Evolutionary conservation across 2,888 invertebrate species (phyloP).

Genomic region (Trachelus stipa): DNA sequence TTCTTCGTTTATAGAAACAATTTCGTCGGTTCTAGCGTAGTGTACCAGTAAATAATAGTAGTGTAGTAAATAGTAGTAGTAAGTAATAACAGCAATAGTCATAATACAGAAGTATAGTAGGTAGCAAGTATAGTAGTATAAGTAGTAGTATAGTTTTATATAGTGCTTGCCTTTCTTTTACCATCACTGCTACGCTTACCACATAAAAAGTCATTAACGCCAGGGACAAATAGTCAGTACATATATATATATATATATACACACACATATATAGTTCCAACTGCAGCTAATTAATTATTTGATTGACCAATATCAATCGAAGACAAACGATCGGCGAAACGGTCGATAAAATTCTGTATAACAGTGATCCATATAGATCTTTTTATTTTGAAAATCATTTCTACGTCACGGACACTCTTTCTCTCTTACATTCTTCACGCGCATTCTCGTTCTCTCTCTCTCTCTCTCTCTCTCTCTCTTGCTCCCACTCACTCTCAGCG

Average conservation of each 20-base stretch:
- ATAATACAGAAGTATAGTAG: background rate
- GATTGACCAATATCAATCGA: conserved; percentile 27
- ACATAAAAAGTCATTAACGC: conserved; percentile 32
- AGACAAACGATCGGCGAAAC: conserved; percentile 24
- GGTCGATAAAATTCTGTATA: conserved; percentile 22
- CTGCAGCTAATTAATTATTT: conserved; percentile 27
- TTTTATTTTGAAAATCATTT: background rate
- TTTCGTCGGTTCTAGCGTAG: conserved; percentile 16
- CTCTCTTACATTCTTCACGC: background rate
- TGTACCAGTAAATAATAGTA: conserved; percentile 19
- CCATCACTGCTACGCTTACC: conserved; percentile 28
- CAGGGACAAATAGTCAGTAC: too few relatives aligned
- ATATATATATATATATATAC: conserved; percentile 1
- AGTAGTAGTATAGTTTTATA: conserved; percentile 19
- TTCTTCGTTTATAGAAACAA: too few relatives aligned
- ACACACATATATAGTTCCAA: conserved; percentile 10
- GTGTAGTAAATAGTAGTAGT: background rate
- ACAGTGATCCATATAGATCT: background rate
- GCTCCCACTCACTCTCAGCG: too few relatives aligned
- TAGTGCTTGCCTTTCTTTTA: conserved; percentile 9
- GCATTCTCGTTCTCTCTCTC: too few relatives aligned
- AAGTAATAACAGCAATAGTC: background rate
- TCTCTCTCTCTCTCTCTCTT: too few relatives aligned
- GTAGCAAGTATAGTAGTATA: conserved; percentile 18
- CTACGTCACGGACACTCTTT: background rate